Percentiles rank a stretch among this genome's conserved stretches.
phyloP scores from a whole-genome alignment of 2,797 vertebrate genomes.

The Molossus alvarezi region DNA sequence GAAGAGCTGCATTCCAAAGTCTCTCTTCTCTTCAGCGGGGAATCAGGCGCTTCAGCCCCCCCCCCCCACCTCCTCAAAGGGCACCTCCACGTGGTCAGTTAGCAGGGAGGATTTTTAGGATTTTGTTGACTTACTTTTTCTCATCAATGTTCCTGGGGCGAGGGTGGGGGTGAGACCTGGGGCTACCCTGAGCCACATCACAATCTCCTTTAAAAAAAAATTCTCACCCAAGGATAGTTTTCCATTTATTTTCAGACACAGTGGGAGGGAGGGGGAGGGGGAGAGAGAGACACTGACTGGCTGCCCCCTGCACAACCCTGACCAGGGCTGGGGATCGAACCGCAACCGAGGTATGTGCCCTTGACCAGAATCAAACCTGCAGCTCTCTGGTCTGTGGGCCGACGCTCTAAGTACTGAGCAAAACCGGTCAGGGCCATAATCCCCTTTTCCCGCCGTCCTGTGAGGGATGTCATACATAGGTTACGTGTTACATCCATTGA shows the following conservation, averaged over 20 bases:
- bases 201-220: neutral
- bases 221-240: too few species aligned
- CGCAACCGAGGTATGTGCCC: too few species aligned
- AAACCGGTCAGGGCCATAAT: too few species aligned
- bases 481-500: neutral
- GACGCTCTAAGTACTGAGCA: too few species aligned
- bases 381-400: too few species aligned
- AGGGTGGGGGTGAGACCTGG: neutral
- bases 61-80: too few species aligned
- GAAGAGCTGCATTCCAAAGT: fast-evolving
- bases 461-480: fast-evolving
- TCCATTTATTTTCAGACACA: too few species aligned
- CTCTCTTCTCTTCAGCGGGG: fast-evolving
- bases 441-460: neutral
- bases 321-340: too few species aligned
- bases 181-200: neutral
- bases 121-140: neutral
- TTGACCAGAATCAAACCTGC: too few species aligned
- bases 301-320: too few species aligned
- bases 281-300: too few species aligned
- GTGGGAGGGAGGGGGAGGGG: too few species aligned
- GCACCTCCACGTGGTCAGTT: neutral
- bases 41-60: neutral
- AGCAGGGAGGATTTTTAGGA: neutral
- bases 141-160: neutral